These are phyloP conservation scores for Bombycilla garrulus DNA, from an alignment of 2,113 vertebrate genomes.

Conservation along the genomic window DNA sequence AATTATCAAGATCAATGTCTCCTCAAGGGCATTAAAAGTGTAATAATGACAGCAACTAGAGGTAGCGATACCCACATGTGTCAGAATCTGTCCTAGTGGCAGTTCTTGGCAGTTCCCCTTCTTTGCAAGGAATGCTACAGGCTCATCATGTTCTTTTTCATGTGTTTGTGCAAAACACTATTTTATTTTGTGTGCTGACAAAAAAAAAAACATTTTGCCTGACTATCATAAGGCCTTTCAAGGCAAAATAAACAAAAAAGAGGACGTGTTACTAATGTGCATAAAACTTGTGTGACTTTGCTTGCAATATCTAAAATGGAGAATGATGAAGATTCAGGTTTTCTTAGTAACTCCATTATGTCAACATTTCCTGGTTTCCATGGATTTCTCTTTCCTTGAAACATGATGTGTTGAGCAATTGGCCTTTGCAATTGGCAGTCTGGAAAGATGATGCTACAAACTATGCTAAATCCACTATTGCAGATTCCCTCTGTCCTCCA, in stretches of 20 bases:
- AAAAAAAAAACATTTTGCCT: neutral
- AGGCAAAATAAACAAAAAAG: neutral
- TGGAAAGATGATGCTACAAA: neutral
- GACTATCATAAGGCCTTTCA: neutral
- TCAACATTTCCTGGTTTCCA: constrained; percentile 23
- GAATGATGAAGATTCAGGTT: neutral
- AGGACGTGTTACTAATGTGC: neutral
- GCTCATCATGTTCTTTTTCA: neutral
- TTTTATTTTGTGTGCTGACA: neutral
- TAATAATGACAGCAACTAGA: neutral
- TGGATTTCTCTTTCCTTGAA: neutral
- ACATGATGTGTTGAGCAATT: neutral
- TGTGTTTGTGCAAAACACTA: neutral
- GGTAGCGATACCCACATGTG: fast-evolving
- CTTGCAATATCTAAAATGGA: neutral
- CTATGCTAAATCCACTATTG: neutral
- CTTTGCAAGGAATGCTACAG: neutral
- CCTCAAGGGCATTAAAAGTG: neutral
- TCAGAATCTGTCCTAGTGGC: neutral
- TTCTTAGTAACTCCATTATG: neutral
- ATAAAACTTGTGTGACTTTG: neutral
- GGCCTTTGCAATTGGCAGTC: neutral
- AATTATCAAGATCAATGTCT: neutral
- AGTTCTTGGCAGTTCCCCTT: neutral
- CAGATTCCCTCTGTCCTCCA: neutral